Evolutionary conservation across 2,888 invertebrate species (phyloP).

Genomic region (Galeruca laticollis): DNA sequence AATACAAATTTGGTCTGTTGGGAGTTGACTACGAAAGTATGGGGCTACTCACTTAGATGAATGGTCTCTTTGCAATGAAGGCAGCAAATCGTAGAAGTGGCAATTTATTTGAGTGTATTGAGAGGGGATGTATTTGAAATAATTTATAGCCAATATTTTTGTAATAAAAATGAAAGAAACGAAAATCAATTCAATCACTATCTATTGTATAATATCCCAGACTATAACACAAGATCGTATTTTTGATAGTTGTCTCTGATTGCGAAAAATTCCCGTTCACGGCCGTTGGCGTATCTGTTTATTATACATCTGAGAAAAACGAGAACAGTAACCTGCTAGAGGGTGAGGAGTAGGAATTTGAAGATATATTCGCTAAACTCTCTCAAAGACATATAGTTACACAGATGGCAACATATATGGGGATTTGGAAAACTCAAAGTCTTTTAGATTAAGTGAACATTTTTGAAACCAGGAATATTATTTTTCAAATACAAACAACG

Average conservation of each 20-base stretch:
- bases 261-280: not conserved
- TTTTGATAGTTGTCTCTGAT: not conserved
- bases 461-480: too few relatives aligned
- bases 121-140: too few relatives aligned
- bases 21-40: too few relatives aligned
- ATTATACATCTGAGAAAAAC: not conserved
- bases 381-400: not conserved
- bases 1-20: too few relatives aligned
- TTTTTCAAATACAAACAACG: too few relatives aligned
- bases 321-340: not conserved
- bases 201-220: not conserved
- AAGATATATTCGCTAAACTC: not conserved
- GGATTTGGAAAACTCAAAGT: too few relatives aligned
- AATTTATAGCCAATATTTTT: not conserved
- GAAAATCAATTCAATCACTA: not conserved
- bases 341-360: not conserved
- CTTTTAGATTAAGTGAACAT: too few relatives aligned
- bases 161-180: not conserved
- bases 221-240: not conserved
- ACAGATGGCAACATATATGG: too few relatives aligned
- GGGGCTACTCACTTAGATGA: too few relatives aligned
- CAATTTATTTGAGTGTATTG: too few relatives aligned
- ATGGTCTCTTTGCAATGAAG: too few relatives aligned
- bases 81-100: too few relatives aligned
- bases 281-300: not conserved